Evolutionary conservation across 2,888 invertebrate genomes (phyloP).

Genomic region (Aquatica leii): DNA sequence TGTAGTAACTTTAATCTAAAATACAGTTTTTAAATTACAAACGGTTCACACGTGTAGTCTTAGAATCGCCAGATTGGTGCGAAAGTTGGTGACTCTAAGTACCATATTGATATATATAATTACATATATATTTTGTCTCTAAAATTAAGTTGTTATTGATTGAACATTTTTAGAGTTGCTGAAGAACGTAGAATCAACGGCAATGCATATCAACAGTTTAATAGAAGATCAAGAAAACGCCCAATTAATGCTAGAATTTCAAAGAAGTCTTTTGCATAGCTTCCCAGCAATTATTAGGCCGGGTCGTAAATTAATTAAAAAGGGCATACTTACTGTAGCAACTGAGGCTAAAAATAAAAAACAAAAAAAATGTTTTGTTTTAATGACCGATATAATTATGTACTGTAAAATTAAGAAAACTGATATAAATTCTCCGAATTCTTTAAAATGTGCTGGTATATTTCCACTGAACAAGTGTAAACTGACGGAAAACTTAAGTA

Average conservation of each 20-base stretch:
- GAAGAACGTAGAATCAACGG: constrained; percentile 72
- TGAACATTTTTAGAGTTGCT: constrained; percentile 68
- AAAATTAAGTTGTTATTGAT: too few species aligned
- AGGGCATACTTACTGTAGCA: constrained; percentile 70
- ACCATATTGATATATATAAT: too few species aligned
- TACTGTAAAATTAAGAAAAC: constrained; percentile 72
- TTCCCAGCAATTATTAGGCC: constrained; percentile 73
- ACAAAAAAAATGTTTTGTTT: constrained; percentile 70
- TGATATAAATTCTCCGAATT: constrained; percentile 66
- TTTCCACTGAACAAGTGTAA: constrained; percentile 76
- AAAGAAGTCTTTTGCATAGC: constrained; percentile 68
- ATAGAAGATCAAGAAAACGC: constrained; percentile 78
- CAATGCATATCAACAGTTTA: constrained; percentile 75
- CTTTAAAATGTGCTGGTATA: constrained; percentile 71
- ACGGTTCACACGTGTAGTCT: too few species aligned
- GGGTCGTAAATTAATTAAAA: constrained; percentile 73
- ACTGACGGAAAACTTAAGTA: constrained; percentile 66
- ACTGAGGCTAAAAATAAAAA: constrained; percentile 61
- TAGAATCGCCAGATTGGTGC: too few species aligned
- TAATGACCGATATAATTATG: constrained; percentile 77
- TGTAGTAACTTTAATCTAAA: too few species aligned
- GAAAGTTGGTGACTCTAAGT: too few species aligned
- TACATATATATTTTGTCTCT: too few species aligned
- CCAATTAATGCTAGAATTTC: constrained; percentile 72
- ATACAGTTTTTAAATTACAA: too few species aligned